These are phyloP conservation scores for Semnornis frantzii DNA, from an alignment of 2,113 vertebrate genomes.

Conservation along the genomic window DNA sequence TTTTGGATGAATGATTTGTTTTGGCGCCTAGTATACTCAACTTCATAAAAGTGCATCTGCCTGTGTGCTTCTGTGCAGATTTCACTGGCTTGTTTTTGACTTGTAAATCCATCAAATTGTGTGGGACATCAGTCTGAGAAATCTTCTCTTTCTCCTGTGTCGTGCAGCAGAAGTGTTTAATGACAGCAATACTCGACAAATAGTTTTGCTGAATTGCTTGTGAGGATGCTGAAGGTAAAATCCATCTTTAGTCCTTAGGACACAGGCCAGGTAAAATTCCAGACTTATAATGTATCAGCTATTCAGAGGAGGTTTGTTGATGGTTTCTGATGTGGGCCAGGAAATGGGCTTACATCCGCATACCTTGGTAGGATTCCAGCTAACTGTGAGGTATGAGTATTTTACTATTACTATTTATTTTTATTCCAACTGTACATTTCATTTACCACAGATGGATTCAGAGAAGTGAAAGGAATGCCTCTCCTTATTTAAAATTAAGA, in stretches of 20 bases:
- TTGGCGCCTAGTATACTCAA: background rate
- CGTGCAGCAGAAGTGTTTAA: background rate
- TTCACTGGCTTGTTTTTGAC: conserved; percentile 23
- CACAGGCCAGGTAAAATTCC: background rate
- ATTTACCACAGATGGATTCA: background rate
- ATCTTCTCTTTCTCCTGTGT: background rate
- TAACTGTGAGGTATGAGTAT: background rate
- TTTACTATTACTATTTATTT: background rate
- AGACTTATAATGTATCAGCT: background rate
- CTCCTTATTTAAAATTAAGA: background rate
- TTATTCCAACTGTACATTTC: background rate
- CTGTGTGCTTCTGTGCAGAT: background rate
- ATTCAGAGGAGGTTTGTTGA: background rate
- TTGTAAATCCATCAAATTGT: background rate
- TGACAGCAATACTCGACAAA: background rate
- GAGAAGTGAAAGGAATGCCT: background rate
- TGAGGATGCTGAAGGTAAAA: background rate
- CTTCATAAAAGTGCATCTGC: conserved; percentile 22
- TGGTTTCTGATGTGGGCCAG: background rate
- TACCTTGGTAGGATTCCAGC: background rate
- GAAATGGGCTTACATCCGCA: background rate
- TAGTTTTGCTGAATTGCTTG: background rate
- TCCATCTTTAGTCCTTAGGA: background rate
- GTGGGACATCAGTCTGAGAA: background rate
- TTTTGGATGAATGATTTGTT: background rate